Base-by-base conservation (phyloP, 2,797 vertebrate genomes). In the Hephaestus fuliginosus region DNA sequence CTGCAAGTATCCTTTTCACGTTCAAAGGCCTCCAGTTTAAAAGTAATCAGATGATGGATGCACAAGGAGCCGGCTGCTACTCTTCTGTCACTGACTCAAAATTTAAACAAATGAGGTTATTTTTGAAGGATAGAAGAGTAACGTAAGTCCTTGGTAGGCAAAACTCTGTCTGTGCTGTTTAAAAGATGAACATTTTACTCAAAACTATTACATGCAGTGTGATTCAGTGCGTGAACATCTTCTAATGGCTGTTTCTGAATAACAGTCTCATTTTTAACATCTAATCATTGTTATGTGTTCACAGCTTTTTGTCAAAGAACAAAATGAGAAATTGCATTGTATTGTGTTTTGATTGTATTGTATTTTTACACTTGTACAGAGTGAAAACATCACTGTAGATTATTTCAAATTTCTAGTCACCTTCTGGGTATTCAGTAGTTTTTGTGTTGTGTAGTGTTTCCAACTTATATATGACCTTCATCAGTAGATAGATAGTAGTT, bases 1-100 rank as follows among this genome's bases (percentile, higher is more conserved):
- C 94, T 98, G 97, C 96, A 99, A 99, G 98, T 99, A 99, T 99
- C 98, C 98, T 25, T 99, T 97, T 95, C 4, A 7, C 17, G 33
- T 25, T 46, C 25, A 15, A 15, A 18, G 15, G 7, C 41, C 11
- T 36, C 1, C 44, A 3, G 57, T 48, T 36, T 36, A 36, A 4
- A 4, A 9, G 0, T 36, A 33, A 41, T 66, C 51, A 55, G 69
- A 55, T 57, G 62, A 79, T 58, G 46, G 57, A 49, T 61, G 33
- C 6, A 15, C 1, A 39, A 66, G 55, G 61, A 33, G 8, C n/a
- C 13, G 2, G 22, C 14, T 71, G 0, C 60, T 15, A 0, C 61
- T 52, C 39, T 20, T 60, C 46, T 20, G 57, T 55, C 25, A 52
- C 12, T 30, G 1, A 51, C 33, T 30, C 4, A 0, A 13, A 15